Base-by-base conservation (phyloP, 2,797 vertebrate species). In the Champsocephalus esox region DNA sequence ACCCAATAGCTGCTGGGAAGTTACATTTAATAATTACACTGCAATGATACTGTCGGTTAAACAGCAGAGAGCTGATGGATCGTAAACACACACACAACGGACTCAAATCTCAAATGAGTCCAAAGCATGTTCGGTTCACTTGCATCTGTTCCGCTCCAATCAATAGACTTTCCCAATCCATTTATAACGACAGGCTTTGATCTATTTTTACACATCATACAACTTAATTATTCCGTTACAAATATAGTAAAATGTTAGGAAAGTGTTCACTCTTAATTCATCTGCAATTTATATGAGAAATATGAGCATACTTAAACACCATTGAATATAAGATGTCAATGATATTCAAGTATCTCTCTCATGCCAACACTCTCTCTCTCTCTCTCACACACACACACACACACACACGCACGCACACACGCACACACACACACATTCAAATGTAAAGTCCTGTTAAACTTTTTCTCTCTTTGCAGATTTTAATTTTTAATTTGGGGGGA, bases 61-160 rank as follows among this genome's bases (percentile, higher is more conserved):
- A 75, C 49, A 38, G 62, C 59, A 78, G 3, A 56, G 59, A 72
- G 21, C 5, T 8, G 14, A 65, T 24, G 54, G 14, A 58, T 59
- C 32, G 43, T 71, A 68, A 74, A 81, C 68, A 64, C 21, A 54
- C 34, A 81, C n/a, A 59, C 32, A 74, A 64, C 21, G 21, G 21
- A 55, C 72, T 54, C 64, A 75, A 5, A 28, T 28, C 28, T 28
- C 5, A 28, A 73, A 49, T 71, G 0, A 46, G 60, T 57, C 19
- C 3, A 57, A 49, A 69, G 17, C 11, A 24, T 65, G 38, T 64
- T 73, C 3, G 13, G 17, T 49, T 59, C 9, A 54, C 62, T 69
- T 70, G 13, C 6, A 64, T 73, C 13, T 16, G n/a, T 34, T 66
- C 8, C 24, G 34, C 12, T 41, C 0, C 0, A 66, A 21, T 8